phyloP scores from a whole-genome alignment of 2,888 invertebrate genomes.

The Nymphalis urticae region DNA sequence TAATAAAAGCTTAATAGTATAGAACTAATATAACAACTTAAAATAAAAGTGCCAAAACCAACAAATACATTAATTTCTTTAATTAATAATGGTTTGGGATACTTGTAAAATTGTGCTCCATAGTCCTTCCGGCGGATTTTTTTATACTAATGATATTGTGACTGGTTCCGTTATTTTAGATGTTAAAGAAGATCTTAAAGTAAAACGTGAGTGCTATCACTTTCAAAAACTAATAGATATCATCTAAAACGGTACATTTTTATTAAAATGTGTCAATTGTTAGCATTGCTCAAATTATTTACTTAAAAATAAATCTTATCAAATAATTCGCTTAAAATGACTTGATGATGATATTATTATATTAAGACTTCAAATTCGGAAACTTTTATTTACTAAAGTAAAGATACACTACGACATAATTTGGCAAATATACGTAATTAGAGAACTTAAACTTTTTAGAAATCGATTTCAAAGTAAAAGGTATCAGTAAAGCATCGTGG shows the following conservation, averaged over 20 bases:
- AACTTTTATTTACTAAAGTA: background rate
- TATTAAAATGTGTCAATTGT: no score
- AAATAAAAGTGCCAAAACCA: background rate
- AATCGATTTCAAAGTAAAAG: slow-evolving; percentile 60
- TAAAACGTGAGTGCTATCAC: slow-evolving; percentile 54
- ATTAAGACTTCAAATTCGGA: no score
- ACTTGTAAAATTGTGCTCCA: slow-evolving; percentile 60
- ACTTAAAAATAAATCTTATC: no score
- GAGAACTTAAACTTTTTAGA: slow-evolving; percentile 49
- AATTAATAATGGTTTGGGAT: slow-evolving; percentile 57
- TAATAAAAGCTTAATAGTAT: no score
- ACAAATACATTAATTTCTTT: background rate
- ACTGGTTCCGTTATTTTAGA: slow-evolving; percentile 66
- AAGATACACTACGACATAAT: background rate
- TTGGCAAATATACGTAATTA: no score
- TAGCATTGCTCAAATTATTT: no score
- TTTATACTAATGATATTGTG: slow-evolving; percentile 69
- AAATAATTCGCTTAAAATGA: no score
- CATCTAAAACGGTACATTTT: no score
- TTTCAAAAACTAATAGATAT: background rate
- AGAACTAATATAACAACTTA: background rate
- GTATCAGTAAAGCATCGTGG: slow-evolving; percentile 66
- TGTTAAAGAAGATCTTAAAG: slow-evolving; percentile 56
- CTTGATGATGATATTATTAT: no score
- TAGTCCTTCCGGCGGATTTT: slow-evolving; percentile 56